Evolutionary conservation across 1,140 invertebrate species (phyloP).

Genomic region (Aleiodes sp.): DNA sequence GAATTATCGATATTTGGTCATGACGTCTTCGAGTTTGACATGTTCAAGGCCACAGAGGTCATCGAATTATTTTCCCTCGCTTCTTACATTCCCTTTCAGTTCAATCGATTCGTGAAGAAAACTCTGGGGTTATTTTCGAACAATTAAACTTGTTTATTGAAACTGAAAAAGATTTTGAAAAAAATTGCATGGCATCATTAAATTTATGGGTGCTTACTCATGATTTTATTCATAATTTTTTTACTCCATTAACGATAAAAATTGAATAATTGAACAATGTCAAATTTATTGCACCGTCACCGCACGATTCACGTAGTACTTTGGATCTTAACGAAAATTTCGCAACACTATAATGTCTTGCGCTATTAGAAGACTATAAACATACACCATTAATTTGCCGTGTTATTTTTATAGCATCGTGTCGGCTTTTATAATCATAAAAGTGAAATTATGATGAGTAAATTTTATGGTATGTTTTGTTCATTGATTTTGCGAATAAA

Average conservation of each 20-base stretch:
- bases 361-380: neutral
- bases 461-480: neutral
- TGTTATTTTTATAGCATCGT: neutral
- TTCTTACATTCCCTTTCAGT: neutral
- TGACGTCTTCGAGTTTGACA: constrained; percentile 5
- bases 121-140: no score
- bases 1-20: constrained; percentile 28
- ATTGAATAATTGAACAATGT: no score
- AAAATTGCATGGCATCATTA: no score
- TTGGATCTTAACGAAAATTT: neutral
- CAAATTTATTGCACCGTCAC: no score
- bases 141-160: no score
- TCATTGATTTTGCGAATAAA: no score
- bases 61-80: neutral
- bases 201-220: no score
- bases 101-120: neutral
- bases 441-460: neutral
- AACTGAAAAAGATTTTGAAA: no score
- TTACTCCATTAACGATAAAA: no score
- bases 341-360: neutral
- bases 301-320: neutral
- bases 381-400: neutral
- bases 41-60: neutral
- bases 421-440: neutral
- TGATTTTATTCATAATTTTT: no score